phyloP scores from a whole-genome alignment of 2,888 invertebrate genomes.

The Drosophila lacicola region DNA sequence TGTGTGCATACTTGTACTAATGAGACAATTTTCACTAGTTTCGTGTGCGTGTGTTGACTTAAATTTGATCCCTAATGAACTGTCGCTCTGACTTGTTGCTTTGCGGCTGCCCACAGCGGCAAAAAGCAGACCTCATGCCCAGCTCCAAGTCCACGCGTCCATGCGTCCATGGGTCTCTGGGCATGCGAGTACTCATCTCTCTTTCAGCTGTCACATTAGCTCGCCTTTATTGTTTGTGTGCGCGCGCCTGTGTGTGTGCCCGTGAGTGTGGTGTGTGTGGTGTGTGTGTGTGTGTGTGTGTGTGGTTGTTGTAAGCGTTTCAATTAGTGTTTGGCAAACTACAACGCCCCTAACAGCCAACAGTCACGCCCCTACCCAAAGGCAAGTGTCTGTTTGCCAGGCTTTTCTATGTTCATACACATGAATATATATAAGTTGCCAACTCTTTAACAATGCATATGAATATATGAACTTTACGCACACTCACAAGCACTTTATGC shows the following conservation, averaged over 20 bases:
- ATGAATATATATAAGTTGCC: conserved; percentile 9
- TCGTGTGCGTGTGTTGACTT: conserved; percentile 59
- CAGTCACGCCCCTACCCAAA: conserved; percentile 31
- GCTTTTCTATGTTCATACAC: not conserved
- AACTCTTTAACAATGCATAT: conserved; percentile 48
- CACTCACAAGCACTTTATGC: conserved; percentile 21
- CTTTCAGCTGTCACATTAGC: conserved; percentile 54
- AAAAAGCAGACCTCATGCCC: conserved; percentile 16
- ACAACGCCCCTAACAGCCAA: conserved; percentile 31
- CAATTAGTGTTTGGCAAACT: conserved; percentile 73
- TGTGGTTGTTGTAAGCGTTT: conserved; percentile 61
- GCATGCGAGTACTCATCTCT: conserved; percentile 44
- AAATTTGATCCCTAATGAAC: conserved; percentile 77
- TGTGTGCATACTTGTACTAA: conserved; percentile 54
- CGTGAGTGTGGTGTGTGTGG: conserved; percentile 8
- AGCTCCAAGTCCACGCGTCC: not conserved
- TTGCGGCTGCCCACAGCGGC: conserved; percentile 41
- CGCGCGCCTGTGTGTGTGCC: conserved; percentile 9
- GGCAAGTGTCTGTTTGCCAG: conserved; percentile 21
- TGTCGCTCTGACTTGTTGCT: conserved; percentile 74
- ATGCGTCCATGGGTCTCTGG: conserved; percentile 6
- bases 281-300: conserved; percentile 15
- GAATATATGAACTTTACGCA: conserved; percentile 45
- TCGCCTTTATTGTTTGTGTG: conserved; percentile 39
- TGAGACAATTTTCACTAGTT: conserved; percentile 76